phyloP scores from a whole-genome alignment of 2,888 invertebrate species.

The Pimpla rufipes region DNA sequence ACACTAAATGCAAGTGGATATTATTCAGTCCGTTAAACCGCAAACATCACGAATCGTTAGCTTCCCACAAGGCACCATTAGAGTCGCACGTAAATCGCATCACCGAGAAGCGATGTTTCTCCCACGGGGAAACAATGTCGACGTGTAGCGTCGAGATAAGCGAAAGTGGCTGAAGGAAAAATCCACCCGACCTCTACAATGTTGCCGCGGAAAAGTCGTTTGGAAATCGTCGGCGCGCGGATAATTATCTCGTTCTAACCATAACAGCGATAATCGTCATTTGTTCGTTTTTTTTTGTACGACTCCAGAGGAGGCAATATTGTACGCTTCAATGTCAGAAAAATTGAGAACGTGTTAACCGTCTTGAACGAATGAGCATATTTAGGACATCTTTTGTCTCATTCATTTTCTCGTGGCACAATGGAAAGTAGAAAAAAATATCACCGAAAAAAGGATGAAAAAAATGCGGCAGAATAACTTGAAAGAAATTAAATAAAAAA shows the following conservation, averaged over 20 bases:
- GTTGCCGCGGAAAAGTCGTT: slow-evolving; percentile 4
- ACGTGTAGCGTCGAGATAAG: background rate
- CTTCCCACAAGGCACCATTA: background rate
- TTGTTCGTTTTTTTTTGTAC: slow-evolving; percentile 36
- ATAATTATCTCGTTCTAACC: slow-evolving; percentile 38
- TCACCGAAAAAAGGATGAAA: no score
- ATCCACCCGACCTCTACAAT: slow-evolving; percentile 3
- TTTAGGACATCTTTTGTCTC: background rate
- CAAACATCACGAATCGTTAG: background rate
- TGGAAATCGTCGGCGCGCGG: slow-evolving; percentile 1
- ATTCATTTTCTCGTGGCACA: no score
- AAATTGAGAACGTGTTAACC: background rate
- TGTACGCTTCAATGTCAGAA: slow-evolving; percentile 1
- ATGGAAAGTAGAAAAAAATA: no score
- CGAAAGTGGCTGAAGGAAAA: slow-evolving; percentile 37
- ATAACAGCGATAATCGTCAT: slow-evolving; percentile 7
- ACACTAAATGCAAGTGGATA: background rate
- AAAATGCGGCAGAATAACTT: no score
- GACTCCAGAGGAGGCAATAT: background rate
- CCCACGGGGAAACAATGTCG: slow-evolving; percentile 32
- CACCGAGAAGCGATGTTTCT: slow-evolving; percentile 4
- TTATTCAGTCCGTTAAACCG: slow-evolving; percentile 3
- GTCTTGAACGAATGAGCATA: background rate
- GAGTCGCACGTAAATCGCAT: background rate
- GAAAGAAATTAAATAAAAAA: no score